Base-by-base conservation (phyloP, 2,888 invertebrate species). In the Eilema caniola region DNA sequence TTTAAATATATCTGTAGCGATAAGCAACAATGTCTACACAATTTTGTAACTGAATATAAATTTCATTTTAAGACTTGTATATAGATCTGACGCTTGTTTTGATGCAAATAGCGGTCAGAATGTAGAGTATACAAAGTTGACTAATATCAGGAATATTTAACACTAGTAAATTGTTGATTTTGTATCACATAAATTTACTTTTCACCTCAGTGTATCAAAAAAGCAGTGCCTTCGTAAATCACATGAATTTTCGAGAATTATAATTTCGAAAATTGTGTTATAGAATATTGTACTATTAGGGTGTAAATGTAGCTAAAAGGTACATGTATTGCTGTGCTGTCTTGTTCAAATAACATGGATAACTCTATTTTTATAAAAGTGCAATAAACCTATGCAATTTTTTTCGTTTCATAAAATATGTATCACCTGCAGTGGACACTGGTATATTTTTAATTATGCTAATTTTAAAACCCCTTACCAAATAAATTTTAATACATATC, bases 161-260 rank as follows among this genome's bases (percentile, higher is more conserved):
- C 71, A 80, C 64, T 77, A 75, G 72, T 56, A 70, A 75, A 16
- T 72, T 67, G 70, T 70, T 82, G 80, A 71, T 72, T 74, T 63
- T 84, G 41, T 86, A 86, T 86, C 88, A 86, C 83, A 87, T 83
- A 78, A 79, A 74, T 75, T 68, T 81, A 72, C 47, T 28, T 28
- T 67, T 78, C 82, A 84, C 83, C 85, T 85, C 83, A 83, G 62
- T 75, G 71, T 79, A 68, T 72, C 83, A 83, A 85, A 86, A 90
- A 90, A 88, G 90, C 93, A 93, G 94, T 94, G 94, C 94, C 94
- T 94, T 94, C 88, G 86, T 77, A 73, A 86, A 86, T 87, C 84
- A 87, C 88, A 87, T 86, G 86, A 85, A 86, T 86, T 86, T 63
- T 86, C 10, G 53, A 53, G 7, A n/a, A 53, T n/a, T 53, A n/a